Conservation (phyloP, 2,113 vertebrate genomes). For the Heteronetta atricapilla region DNA sequence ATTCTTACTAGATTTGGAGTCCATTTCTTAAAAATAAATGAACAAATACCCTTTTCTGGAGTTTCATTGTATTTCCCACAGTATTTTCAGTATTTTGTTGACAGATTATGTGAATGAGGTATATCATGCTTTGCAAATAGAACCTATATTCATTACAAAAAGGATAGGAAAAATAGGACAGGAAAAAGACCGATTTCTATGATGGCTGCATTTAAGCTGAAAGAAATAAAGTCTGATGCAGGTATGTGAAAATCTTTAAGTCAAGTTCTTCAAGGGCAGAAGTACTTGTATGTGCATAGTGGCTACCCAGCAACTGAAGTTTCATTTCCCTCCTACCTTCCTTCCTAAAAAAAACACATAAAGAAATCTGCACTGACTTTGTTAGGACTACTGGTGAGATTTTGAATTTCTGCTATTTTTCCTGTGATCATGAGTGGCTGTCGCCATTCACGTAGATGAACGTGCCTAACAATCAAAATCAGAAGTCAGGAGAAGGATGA, state of each 20-base stretch:
- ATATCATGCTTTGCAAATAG: background rate
- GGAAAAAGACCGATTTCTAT: background rate
- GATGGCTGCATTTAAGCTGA: background rate
- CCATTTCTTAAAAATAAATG: background rate
- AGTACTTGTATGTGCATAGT: background rate
- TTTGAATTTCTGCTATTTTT: background rate
- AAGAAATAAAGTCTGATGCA: background rate
- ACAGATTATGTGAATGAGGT: background rate
- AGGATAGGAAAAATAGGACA: background rate
- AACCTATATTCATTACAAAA: background rate
- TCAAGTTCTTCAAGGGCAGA: background rate
- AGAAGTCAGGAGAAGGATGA: background rate
- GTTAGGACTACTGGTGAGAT: background rate
- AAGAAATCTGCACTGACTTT: background rate
- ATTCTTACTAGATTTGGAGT: background rate
- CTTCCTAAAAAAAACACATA: background rate
- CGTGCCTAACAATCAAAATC: background rate
- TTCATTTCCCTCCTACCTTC: background rate
- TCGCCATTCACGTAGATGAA: background rate
- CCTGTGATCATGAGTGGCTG: fast-evolving
- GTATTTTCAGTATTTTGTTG: background rate
- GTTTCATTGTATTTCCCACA: background rate
- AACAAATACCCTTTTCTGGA: background rate
- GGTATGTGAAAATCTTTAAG: background rate
- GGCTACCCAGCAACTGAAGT: background rate